Conservation (phyloP, 2,888 invertebrate genomes). For the Agrotis ipsilon region DNA sequence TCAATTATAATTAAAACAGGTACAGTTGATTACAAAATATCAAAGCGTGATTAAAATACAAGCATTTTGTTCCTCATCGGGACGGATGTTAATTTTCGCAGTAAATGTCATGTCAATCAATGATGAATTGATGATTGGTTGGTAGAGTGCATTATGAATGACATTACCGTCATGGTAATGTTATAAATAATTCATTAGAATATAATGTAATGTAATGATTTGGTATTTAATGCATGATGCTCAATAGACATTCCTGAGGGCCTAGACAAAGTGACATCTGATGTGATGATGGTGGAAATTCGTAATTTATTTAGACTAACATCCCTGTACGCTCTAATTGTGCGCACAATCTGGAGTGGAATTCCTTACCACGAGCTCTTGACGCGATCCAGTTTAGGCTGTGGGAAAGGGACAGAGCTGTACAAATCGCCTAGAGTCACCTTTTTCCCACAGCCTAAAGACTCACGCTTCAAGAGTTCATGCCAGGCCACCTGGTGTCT, state of each 20-base stretch:
- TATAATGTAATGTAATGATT: slow-evolving; percentile 8
- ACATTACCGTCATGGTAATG: slow-evolving; percentile 6
- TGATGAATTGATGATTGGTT: slow-evolving; percentile 21
- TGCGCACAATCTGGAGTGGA: too few relatives aligned
- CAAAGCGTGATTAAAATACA: slow-evolving; percentile 28
- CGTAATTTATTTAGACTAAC: too few relatives aligned
- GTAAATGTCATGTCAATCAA: slow-evolving; percentile 46
- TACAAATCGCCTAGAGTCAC: too few relatives aligned
- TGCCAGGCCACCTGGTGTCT: too few relatives aligned
- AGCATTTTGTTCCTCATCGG: slow-evolving; percentile 31
- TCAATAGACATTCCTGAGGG: background rate
- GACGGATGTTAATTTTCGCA: slow-evolving; percentile 37
- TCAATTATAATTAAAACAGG: background rate
- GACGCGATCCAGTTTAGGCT: too few relatives aligned
- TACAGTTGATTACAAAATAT: background rate
- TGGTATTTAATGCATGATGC: slow-evolving; percentile 2
- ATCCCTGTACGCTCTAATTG: too few relatives aligned
- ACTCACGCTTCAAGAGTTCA: too few relatives aligned
- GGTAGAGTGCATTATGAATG: slow-evolving; percentile 41
- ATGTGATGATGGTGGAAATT: too few relatives aligned
- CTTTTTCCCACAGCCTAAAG: too few relatives aligned
- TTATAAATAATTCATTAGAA: slow-evolving; percentile 40
- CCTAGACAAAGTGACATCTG: background rate
- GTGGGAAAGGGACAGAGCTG: too few relatives aligned
- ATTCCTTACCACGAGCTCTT: too few relatives aligned